These are phyloP conservation scores for Turnix velox DNA, from an alignment of 2,113 vertebrate genomes.

Conservation along the genomic window DNA sequence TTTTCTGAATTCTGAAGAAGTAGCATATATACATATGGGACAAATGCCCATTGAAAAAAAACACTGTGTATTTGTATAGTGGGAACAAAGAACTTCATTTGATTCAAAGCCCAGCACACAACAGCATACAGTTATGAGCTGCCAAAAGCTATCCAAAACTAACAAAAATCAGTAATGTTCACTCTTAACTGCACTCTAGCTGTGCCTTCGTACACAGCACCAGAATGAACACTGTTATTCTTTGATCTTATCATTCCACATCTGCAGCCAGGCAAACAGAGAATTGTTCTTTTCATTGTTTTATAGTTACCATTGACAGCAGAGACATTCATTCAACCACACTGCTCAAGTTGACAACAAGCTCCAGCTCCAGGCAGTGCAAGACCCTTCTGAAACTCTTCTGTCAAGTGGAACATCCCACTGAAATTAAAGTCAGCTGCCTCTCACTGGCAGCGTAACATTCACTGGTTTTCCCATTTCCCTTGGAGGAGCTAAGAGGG, in stretches of 20 bases:
- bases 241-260: slow-evolving; percentile 17
- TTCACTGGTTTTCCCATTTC: slow-evolving; percentile 13
- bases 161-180: slow-evolving; percentile 27
- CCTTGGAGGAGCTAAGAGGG: background rate
- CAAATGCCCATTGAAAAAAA: slow-evolving; percentile 6
- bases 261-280: background rate
- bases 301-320: background rate
- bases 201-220: background rate
- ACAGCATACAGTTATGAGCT: background rate
- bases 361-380: background rate
- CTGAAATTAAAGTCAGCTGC: background rate
- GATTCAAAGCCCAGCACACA: background rate
- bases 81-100: slow-evolving; percentile 16
- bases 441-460: background rate
- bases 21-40: slow-evolving; percentile 29
- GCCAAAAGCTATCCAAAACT: slow-evolving; percentile 39
- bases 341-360: background rate
- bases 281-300: slow-evolving; percentile 26
- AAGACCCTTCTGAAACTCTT: slow-evolving; percentile 39
- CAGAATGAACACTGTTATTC: slow-evolving; percentile 8
- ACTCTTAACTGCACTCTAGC: slow-evolving; percentile 37
- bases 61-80: background rate
- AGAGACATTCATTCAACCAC: background rate
- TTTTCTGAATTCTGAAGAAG: slow-evolving; percentile 26
- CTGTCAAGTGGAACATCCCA: background rate